Evolutionary conservation across 2,888 invertebrate genomes (phyloP).

Genomic region (Erebia epiphron): DNA sequence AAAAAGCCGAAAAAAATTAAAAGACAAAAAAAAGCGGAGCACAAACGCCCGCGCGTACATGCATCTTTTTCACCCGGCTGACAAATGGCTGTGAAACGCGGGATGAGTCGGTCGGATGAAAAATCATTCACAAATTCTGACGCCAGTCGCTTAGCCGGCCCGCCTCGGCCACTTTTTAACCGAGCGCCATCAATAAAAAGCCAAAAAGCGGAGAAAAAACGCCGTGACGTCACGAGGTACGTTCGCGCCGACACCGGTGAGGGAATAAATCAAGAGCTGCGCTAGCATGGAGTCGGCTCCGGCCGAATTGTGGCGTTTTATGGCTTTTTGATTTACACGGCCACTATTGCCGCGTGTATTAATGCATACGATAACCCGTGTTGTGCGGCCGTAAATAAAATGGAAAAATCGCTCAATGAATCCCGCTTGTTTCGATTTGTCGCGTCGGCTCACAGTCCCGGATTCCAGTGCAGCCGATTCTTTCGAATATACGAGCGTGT

Average conservation of each 20-base stretch:
- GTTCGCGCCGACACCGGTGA: constrained; percentile 74
- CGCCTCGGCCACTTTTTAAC: constrained; percentile 73
- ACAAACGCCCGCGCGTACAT: constrained; percentile 63
- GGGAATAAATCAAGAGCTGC: constrained; percentile 74
- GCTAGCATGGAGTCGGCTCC: constrained; percentile 75
- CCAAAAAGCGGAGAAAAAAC: constrained; percentile 63
- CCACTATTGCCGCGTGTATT: constrained; percentile 61
- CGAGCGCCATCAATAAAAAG: constrained; percentile 78
- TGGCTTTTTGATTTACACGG: constrained; percentile 72
- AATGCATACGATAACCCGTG: constrained; percentile 53
- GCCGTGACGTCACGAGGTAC: constrained; percentile 78
- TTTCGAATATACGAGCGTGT: not conserved
- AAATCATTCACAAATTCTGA: constrained; percentile 81
- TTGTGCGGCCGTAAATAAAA: constrained; percentile 50
- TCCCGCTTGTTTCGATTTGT: constrained; percentile 38
- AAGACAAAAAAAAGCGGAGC: constrained; percentile 49
- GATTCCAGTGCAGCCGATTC: constrained; percentile 2
- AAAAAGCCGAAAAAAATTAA: constrained; percentile 67
- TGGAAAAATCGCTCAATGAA: constrained; percentile 46
- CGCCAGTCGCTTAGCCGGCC: constrained; percentile 66
- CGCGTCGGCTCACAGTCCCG: constrained; percentile 8
- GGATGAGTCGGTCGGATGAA: constrained; percentile 71
- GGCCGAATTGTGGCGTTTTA: constrained; percentile 70
- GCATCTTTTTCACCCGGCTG: constrained; percentile 79
- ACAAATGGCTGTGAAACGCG: constrained; percentile 79